Base-by-base conservation (phyloP, 2,113 vertebrate genomes). In the Monopterus albus region DNA sequence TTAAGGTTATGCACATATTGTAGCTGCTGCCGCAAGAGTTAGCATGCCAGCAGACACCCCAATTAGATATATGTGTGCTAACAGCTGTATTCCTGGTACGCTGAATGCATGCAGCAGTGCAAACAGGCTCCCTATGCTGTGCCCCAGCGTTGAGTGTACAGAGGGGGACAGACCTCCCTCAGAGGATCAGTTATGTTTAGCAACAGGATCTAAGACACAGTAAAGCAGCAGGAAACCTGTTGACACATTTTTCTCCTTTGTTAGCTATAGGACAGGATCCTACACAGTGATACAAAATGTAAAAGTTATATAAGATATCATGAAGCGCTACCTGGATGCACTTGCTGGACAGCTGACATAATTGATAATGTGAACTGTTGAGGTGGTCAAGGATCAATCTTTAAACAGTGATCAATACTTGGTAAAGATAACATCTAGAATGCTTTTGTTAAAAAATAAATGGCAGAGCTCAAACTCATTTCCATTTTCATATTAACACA, bases 11-110 rank as follows among this genome's bases (percentile, higher is more conserved):
- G 49, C 23, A 14, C 7, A 6, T 40, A 70, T 25, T 61, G 51
- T 51, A 35, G 51, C 56, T 68, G 50, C 43, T 29, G 28, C 58
- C 45, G 59, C 35, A 2, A 52, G 59, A 59, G 38, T 74, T 43
- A 23, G 47, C 23, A 60, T 36, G 39, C 33, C 45, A 45, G 47
- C 67, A 55, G 51, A 28, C 39, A 61, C 7, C 23, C 55, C 73
- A 78, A 72, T 86, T 84, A 79, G 50, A 55, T 70, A 36, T 69
- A 33, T 63, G 51, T 60, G 36, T 46, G 5, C 46, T 60, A 36
- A 45, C 60, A 68, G 52, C 66, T 74, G 46, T 45, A 61, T 45
- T 20, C 31, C n/a, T 59, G 63, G 21, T 72, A 18, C 35, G 78
- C 20, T 52, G 33, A 53, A 56, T 68, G 55, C 53, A 53, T 49